phyloP scores from a whole-genome alignment of 1,140 invertebrate species.

The Procambarus virginalis region DNA sequence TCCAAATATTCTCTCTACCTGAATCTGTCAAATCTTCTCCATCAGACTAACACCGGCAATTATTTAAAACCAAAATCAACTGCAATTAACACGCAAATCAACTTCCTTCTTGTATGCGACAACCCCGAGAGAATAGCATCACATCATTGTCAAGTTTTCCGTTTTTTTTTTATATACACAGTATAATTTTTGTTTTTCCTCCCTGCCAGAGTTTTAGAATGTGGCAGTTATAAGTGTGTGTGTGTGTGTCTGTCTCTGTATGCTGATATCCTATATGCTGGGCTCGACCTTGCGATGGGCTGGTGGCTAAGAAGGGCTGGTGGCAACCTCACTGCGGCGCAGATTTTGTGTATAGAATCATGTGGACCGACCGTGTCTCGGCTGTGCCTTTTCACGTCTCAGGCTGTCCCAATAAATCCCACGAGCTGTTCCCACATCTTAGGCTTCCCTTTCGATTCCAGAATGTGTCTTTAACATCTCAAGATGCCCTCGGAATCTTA shows the following conservation, averaged over 20 bases:
- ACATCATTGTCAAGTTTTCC: neutral
- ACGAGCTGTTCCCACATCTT: too few relatives aligned
- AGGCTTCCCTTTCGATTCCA: too few relatives aligned
- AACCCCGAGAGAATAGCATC: constrained; percentile 18
- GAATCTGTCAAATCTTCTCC: constrained; percentile 44
- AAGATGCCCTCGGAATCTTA: too few relatives aligned
- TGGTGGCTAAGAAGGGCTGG: neutral
- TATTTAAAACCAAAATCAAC: constrained; percentile 38
- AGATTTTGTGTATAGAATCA: neutral
- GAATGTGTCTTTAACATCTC: too few relatives aligned
- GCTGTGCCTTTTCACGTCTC: neutral
- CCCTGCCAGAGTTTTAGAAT: neutral
- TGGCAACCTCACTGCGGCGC: neutral
- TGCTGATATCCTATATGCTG: neutral
- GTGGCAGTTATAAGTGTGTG: neutral
- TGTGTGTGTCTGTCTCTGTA: neutral
- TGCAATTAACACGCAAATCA: constrained; percentile 51
- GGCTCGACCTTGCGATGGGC: neutral
- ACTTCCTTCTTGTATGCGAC: constrained; percentile 23
- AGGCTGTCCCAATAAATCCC: neutral
- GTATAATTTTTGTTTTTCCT: neutral
- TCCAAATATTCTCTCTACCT: constrained; percentile 56
- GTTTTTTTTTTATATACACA: neutral
- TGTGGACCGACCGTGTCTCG: neutral
- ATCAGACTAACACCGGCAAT: constrained; percentile 56